Percentiles rank a stretch among this genome's conserved stretches.
phyloP scores from a whole-genome alignment of 2,797 vertebrate genomes.

The Austrolebias charrua region DNA sequence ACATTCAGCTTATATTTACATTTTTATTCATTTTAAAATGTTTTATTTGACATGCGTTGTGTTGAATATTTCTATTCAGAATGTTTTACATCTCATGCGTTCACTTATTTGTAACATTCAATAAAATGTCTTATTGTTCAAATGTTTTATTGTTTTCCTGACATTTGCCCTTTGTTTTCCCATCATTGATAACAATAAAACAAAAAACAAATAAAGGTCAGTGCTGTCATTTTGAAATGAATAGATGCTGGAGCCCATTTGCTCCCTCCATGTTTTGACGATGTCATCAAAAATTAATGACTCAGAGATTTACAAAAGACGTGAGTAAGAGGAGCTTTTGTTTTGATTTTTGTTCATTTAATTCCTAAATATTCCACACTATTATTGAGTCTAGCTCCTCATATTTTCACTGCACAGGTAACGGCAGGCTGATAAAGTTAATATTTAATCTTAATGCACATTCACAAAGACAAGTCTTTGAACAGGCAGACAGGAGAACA shows the following conservation, averaged over 20 bases:
- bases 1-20: background rate
- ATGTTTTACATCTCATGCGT: too few species aligned
- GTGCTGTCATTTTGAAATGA: conserved; percentile 24
- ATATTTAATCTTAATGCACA: background rate
- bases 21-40: too few species aligned
- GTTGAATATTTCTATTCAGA: too few species aligned
- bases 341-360: conserved; percentile 11
- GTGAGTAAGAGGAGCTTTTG: conserved; percentile 4
- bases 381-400: background rate
- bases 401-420: background rate
- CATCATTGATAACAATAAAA: conserved; percentile 24
- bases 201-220: conserved; percentile 15
- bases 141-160: conserved; percentile 1
- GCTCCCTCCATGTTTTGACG: conserved; percentile 29
- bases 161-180: conserved; percentile 32
- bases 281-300: conserved; percentile 48
- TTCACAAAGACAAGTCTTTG: too few species aligned
- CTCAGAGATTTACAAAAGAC: conserved; percentile 41
- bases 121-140: background rate
- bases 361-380: conserved; percentile 20
- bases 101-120: too few species aligned
- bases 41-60: background rate
- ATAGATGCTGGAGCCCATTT: conserved; percentile 12
- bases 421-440: background rate
- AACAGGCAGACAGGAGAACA: background rate